A percentile compares a stretch with the other conserved stretches of the same genome.
Evolutionary conservation across 2,797 vertebrate genomes (phyloP).

Genomic region (Phrynocephalus forsythii): DNA sequence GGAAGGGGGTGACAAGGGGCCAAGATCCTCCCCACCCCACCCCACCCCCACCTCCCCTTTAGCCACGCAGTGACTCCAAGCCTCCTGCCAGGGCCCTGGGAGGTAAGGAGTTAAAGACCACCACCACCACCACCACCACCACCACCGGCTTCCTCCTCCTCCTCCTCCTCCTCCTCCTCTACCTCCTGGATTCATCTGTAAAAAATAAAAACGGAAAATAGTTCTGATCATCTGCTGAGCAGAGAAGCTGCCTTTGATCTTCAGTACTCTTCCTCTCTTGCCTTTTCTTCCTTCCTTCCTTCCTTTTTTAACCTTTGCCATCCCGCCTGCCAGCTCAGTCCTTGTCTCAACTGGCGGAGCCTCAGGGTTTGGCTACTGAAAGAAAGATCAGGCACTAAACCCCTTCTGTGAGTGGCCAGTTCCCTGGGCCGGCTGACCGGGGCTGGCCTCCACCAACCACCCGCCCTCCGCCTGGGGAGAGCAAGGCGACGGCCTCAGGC

Average conservation of each 20-base stretch:
- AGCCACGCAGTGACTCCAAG: neutral
- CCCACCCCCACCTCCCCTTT: neutral
- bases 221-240: slow-evolving; percentile 81
- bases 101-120: slow-evolving; percentile 52
- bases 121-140: no score
- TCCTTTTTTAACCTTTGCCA: neutral
- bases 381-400: neutral
- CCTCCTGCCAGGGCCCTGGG: neutral
- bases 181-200: slow-evolving; percentile 75
- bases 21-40: neutral
- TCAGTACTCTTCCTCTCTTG: slow-evolving; percentile 63
- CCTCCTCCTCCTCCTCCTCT: rapidly evolving
- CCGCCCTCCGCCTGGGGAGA: no score
- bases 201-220: slow-evolving; percentile 75
- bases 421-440: no score
- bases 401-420: neutral
- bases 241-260: slow-evolving; percentile 84
- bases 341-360: neutral
- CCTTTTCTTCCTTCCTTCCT: neutral
- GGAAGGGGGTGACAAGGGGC: neutral
- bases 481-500: no score
- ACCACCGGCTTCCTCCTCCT: neutral
- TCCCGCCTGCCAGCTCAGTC: slow-evolving; percentile 29
- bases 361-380: neutral
- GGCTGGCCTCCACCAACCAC: no score